A percentile compares a stretch with the other conserved stretches of the same genome.
Conservation (phyloP, 1,140 invertebrate genomes). For the Neodiprion lecontei region DNA sequence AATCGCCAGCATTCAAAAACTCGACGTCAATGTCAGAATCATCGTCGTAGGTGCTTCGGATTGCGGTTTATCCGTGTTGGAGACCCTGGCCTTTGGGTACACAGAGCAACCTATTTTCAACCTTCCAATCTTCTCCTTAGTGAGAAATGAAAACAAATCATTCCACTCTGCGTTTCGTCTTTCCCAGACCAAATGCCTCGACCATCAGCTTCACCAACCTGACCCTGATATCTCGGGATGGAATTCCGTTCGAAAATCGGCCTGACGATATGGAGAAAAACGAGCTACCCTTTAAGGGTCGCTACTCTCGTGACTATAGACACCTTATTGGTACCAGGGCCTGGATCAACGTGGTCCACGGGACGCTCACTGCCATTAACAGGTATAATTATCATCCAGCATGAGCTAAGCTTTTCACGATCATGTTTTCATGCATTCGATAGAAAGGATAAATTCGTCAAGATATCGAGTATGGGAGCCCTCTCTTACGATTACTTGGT, state of each 20-base stretch:
- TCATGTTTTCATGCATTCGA: constrained; percentile 16
- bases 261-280: constrained; percentile 50
- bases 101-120: constrained; percentile 16
- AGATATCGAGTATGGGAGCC: constrained; percentile 59
- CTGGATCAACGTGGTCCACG: constrained; percentile 65
- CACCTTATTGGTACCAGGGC: constrained; percentile 58
- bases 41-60: constrained; percentile 78
- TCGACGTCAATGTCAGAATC: constrained; percentile 68
- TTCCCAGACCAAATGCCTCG: constrained; percentile 24
- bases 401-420: background rate
- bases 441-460: constrained; percentile 66
- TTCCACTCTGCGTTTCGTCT: constrained; percentile 19
- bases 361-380: constrained; percentile 62
- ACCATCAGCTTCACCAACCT: constrained; percentile 65
- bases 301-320: constrained; percentile 61
- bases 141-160: too few relatives aligned
- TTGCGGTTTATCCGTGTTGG: constrained; percentile 72
- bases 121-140: too few relatives aligned
- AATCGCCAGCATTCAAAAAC: constrained; percentile 53
- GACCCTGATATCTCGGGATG: constrained; percentile 71
- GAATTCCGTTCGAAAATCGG: constrained; percentile 64
- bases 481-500: constrained; percentile 70
- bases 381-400: constrained; percentile 50
- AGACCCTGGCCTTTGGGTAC: constrained; percentile 70
- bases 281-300: constrained; percentile 61